Evolutionary conservation across 1,140 invertebrate species (phyloP).

Genomic region (Portunus trituberculatus): DNA sequence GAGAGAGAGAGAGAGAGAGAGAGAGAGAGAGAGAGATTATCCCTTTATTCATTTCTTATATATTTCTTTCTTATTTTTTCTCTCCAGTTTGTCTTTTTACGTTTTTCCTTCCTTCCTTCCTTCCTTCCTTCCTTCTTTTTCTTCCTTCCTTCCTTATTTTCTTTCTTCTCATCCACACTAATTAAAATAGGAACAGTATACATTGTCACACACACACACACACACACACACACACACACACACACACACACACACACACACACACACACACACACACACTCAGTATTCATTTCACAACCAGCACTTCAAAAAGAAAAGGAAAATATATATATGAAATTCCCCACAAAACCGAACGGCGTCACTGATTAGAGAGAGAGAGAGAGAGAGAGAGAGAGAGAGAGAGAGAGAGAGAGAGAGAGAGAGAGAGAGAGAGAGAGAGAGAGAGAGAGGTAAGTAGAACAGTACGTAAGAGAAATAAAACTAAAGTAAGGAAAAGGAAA

Average conservation of each 20-base stretch:
- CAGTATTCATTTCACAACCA: too few species aligned
- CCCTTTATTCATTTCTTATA: too few species aligned
- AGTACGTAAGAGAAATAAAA: background rate
- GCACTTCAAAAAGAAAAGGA: background rate
- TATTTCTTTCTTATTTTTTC: too few species aligned
- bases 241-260: background rate
- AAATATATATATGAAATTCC: background rate
- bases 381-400: conserved; percentile 28
- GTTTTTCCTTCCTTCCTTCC: too few species aligned
- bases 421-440: conserved; percentile 41
- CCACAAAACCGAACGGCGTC: background rate
- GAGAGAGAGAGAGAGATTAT: conserved; percentile 25
- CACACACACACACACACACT: background rate
- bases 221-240: conserved; percentile 6
- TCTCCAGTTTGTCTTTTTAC: too few species aligned
- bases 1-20: conserved; percentile 32
- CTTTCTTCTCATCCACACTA: too few species aligned
- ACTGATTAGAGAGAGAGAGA: background rate
- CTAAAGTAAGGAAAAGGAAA: background rate
- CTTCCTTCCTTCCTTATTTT: too few species aligned
- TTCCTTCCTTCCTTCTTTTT: too few species aligned
- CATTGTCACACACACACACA: conserved; percentile 9
- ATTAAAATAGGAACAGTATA: too few species aligned
- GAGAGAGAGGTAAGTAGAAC: background rate
- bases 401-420: conserved; percentile 26